Percentiles rank a stretch among this genome's conserved stretches.
These are phyloP conservation scores for Ophion ellenae DNA, from an alignment of 2,888 invertebrate species.

Conservation along the genomic window DNA sequence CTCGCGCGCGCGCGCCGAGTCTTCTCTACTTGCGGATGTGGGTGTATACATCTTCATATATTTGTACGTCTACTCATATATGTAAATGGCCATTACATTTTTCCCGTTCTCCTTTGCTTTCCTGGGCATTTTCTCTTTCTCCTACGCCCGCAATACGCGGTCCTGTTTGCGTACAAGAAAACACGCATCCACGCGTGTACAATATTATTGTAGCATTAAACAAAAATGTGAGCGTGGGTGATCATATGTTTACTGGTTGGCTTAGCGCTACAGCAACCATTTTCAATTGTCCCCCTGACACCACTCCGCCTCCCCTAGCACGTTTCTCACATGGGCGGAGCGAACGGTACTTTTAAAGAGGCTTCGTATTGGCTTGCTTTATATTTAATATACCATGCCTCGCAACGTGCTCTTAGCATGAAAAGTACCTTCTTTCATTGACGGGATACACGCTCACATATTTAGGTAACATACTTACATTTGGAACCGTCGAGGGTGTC, in stretches of 20 bases:
- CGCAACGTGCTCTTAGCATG: conserved; percentile 59
- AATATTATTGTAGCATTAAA: background rate
- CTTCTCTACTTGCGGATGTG: background rate
- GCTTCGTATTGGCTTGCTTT: conserved; percentile 73
- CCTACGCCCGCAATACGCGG: background rate
- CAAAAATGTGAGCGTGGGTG: background rate
- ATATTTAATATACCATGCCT: conserved; percentile 76
- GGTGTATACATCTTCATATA: background rate
- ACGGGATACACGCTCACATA: background rate
- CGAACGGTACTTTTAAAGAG: conserved; percentile 61
- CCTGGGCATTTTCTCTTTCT: background rate
- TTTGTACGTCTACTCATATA: background rate
- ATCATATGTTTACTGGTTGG: background rate
- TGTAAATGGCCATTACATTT: background rate
- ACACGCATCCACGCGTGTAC: background rate
- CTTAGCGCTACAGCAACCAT: conserved; percentile 75
- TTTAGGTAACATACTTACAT: background rate
- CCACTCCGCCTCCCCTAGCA: conserved; percentile 21
- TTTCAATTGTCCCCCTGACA: conserved; percentile 22
- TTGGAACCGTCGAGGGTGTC: background rate
- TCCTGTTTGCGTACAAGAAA: background rate
- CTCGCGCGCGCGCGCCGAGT: no score
- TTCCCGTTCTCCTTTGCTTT: background rate
- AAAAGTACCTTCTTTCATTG: conserved; percentile 66
- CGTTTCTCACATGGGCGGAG: conserved; percentile 75